Base-by-base conservation (phyloP, 2,113 vertebrate genomes). In the Scortum barcoo region DNA sequence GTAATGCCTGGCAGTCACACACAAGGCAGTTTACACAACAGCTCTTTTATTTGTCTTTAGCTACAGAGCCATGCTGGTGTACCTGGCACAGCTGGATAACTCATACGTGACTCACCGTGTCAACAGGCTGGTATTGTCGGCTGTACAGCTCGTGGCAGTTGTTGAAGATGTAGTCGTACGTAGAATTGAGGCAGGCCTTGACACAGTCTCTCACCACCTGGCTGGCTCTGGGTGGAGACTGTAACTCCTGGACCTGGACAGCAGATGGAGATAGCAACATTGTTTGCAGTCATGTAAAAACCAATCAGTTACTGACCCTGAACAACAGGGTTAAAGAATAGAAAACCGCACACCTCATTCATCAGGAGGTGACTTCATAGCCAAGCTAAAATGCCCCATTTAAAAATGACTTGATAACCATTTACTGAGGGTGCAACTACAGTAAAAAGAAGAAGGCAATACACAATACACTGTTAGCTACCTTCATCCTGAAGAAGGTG, bases 401-500 rank as follows among this genome's bases (percentile, higher is more conserved):
- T 56, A 46, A 19, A 74, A 10, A 33, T 48, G 3, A 72, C 20
- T 0, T 53, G 68, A 19, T 53, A n/a, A 53, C 1, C 3, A 36
- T 2, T 40, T 53, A 24, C 9, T 26, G 11, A 44, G 24, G 65
- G 42, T 3, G 24, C 28, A 74, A 16, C 10, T n/a, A 20, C 24
- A 56, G 44, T 8, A 16, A 56, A 65, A 38, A 36, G 1, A n/a
- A n/a, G 42, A 17, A 28, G 4, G 3, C 1, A 46, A 9, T 1
- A 3, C 17, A 50, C 1, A 0, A 33, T 66, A 48, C 0, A 2
- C 9, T 30, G 19, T 76, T 33, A 1, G 9, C 12, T 95, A 99
- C 98, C 97, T 99, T 99, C 98, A 99, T 99, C 88, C 98, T 96
- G 94, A 99, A 99, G 94, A 99, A 99, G 1, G 98, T 99, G 93